Percentiles rank a stretch among this genome's conserved stretches.
These are phyloP conservation scores for Pogoniulus pusillus DNA, from an alignment of 2,797 vertebrate species.

Conservation along the genomic window DNA sequence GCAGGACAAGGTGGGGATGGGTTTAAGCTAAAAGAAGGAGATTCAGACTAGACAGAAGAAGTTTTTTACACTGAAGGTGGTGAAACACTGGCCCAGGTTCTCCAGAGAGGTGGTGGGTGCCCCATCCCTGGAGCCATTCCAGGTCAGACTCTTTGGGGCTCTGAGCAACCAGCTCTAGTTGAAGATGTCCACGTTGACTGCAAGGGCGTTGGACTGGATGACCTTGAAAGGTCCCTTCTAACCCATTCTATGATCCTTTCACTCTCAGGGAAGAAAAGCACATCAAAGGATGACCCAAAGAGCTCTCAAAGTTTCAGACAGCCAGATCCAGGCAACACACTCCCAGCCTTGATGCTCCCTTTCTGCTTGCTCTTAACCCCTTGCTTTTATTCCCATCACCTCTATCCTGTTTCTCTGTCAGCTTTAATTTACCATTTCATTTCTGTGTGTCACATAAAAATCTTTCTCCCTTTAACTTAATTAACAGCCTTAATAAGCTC, in stretches of 20 bases:
- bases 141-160: not conserved
- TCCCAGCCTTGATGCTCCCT: not conserved
- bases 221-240: not conserved
- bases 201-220: not conserved
- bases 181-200: not conserved
- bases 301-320: not conserved
- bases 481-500: rapidly evolving
- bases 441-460: not conserved
- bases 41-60: not conserved
- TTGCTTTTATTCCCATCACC: not conserved
- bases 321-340: not conserved
- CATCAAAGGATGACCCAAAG: not conserved
- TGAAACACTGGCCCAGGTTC: not conserved
- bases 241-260: not conserved
- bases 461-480: not conserved
- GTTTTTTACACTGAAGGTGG: not conserved
- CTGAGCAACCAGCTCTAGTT: not conserved
- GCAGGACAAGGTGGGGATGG: not conserved
- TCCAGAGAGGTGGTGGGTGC: not conserved
- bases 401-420: not conserved
- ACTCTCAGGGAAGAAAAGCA: not conserved
- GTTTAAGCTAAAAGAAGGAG: not conserved
- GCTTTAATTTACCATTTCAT: not conserved
- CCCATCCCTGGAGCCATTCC: not conserved
- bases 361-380: not conserved